Evolutionary conservation across 2,113 vertebrate species (phyloP), one percentile per base, ranked within the genome.

Genomic region (Octodon degus): DNA sequence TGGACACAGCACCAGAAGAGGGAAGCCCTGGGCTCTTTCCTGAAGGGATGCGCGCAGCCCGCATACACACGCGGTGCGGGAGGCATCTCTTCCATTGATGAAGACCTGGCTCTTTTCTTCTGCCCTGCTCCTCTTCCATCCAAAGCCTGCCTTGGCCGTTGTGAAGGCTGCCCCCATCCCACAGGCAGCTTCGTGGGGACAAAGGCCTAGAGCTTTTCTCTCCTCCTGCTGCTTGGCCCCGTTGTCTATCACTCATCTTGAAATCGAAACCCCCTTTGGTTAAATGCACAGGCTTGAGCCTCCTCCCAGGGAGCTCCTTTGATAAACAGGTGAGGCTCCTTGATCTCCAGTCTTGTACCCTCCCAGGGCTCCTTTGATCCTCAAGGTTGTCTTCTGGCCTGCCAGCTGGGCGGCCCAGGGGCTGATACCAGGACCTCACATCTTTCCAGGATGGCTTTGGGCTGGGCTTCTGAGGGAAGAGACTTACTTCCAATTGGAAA

Each of bases 281-380:
- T 67, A 65, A 8, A 11, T 5, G 19, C 22, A 34, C 43, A 3
- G 85, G n/a, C 93, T 65, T 72, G 0, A n/a, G 24, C 53, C 82
- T 85, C 60, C 82, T 82, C 94, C 79, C 37, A 53, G 47, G 7
- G 65, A 53, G 92, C 60, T n/a, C 77, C 91, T 96, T 94, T 97
- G 95, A 96, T 94, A 94, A 95, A 89, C 90, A 95, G 94, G 94
- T 95, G 96, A 89, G 80, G 37, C 40, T 86, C 93, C 96, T 96
- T 95, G 91, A 94, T 94, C 95, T 94, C 19, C 24, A 3, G 60
- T 22, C 90, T 90, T 37, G 50, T 63, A 67, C 91, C 91, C 76
- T 86, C 79, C 89, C 80, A 83, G 74, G 58, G 58, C 20, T 32
- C 37, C 96, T 98, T 96, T 96, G 97, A 96, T 96, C 97, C 95